Evolutionary conservation across 2,888 invertebrate species (phyloP).

Genomic region (Diplolepis rosae): DNA sequence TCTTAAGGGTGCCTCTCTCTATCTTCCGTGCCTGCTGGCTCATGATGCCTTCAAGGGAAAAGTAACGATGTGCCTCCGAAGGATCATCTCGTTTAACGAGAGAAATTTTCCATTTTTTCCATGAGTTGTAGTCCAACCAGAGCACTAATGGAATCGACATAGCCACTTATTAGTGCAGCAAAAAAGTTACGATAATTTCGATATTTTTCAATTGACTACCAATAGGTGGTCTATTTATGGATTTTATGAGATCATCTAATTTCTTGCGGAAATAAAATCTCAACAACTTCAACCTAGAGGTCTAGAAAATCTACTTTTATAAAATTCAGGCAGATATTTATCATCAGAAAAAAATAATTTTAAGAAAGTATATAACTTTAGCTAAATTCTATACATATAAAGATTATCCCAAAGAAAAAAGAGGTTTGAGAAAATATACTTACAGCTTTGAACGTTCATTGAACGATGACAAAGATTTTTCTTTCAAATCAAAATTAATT

Average conservation of each 20-base stretch:
- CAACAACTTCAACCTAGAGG: too few relatives aligned
- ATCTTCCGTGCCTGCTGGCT: conserved; percentile 32
- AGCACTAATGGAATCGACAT: conserved; percentile 15
- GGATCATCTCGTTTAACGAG: conserved; percentile 16
- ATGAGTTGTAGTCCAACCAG: neutral
- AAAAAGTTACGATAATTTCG: conserved; percentile 3
- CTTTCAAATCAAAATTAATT: too few relatives aligned
- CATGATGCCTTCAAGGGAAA: conserved; percentile 7
- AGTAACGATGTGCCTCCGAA: neutral
- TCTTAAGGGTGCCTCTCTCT: conserved; percentile 13
- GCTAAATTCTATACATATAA: too few relatives aligned
- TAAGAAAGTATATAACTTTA: too few relatives aligned
- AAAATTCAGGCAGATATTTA: too few relatives aligned
- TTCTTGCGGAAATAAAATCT: too few relatives aligned
- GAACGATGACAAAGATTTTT: too few relatives aligned
- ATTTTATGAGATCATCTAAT: neutral
- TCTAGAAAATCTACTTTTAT: too few relatives aligned
- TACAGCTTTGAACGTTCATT: too few relatives aligned
- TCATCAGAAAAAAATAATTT: too few relatives aligned
- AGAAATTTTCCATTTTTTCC: conserved; percentile 11
- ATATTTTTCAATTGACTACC: conserved; percentile 7
- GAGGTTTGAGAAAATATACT: too few relatives aligned
- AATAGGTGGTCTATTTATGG: neutral
- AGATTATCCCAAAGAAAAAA: too few relatives aligned
- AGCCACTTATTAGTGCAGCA: neutral